phyloP scores from a whole-genome alignment of 2,113 vertebrate species.

The Tachysurus vachellii region DNA sequence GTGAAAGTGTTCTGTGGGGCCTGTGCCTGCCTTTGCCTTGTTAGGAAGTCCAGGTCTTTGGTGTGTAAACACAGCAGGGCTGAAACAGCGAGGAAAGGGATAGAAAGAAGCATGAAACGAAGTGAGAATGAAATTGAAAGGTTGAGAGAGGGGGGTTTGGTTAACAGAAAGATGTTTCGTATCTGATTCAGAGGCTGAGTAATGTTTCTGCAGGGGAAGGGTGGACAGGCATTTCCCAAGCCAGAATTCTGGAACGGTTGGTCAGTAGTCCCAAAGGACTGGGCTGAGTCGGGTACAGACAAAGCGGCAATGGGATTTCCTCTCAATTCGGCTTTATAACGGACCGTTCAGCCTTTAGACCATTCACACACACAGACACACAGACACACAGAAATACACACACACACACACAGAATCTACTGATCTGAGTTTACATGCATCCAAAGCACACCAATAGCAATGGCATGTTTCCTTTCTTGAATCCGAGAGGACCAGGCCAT shows the following conservation, averaged over 20 bases:
- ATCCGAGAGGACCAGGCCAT: not conserved
- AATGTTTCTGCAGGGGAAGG: slow-evolving; percentile 56
- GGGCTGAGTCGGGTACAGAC: slow-evolving; percentile 62
- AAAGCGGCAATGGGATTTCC: slow-evolving; percentile 64
- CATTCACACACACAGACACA: slow-evolving; percentile 7
- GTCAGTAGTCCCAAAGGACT: slow-evolving; percentile 64
- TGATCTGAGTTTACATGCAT: not conserved
- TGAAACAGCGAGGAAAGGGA: slow-evolving; percentile 20
- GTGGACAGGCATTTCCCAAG: slow-evolving; percentile 61
- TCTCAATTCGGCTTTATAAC: slow-evolving; percentile 36
- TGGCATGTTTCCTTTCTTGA: not conserved
- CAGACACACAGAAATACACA: not conserved
- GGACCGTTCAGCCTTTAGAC: not conserved
- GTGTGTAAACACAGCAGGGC: slow-evolving; percentile 66
- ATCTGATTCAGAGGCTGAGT: slow-evolving; percentile 65
- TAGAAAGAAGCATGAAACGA: slow-evolving; percentile 14
- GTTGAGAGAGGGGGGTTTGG: slow-evolving; percentile 31
- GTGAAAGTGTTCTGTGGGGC: slow-evolving; percentile 59
- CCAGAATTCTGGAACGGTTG: slow-evolving; percentile 51
- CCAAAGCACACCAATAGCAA: slow-evolving; percentile 4
- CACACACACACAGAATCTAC: slow-evolving; percentile 1
- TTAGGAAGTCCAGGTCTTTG: slow-evolving; percentile 71
- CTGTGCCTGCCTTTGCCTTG: slow-evolving; percentile 69
- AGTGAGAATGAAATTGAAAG: slow-evolving; percentile 37
- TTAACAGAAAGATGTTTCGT: slow-evolving; percentile 45